Percentiles rank a stretch among this genome's conserved stretches.
Conservation (phyloP, 2,888 invertebrate species). For the Eupithecia subfuscata region DNA sequence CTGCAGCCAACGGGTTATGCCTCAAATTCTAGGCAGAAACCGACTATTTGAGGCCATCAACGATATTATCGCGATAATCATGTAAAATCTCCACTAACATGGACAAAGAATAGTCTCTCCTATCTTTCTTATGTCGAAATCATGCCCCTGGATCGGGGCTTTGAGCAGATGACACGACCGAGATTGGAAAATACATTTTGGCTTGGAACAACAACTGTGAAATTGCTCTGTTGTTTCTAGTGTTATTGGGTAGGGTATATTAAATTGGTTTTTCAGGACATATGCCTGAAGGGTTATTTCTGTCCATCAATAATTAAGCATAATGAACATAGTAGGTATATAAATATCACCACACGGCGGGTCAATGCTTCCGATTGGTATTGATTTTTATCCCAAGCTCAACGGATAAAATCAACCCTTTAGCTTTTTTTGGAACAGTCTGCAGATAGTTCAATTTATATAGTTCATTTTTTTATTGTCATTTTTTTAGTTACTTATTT, state of each 20-base stretch:
- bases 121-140: neutral
- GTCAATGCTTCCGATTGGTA: neutral
- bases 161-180: slow-evolving; percentile 29
- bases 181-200: slow-evolving; percentile 40
- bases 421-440: too few relatives aligned
- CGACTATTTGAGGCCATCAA: neutral
- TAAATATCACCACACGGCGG: neutral
- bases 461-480: too few relatives aligned
- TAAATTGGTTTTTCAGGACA: neutral
- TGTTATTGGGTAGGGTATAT: slow-evolving; percentile 3
- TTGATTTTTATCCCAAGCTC: neutral
- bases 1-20: neutral
- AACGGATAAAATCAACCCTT: too few relatives aligned
- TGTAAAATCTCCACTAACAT: neutral
- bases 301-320: neutral
- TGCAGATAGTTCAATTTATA: neutral
- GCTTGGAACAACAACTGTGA: slow-evolving; percentile 31
- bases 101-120: neutral
- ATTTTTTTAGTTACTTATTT: too few relatives aligned
- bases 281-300: neutral
- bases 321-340: neutral
- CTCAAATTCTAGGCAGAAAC: neutral
- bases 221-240: slow-evolving; percentile 34
- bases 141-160: neutral
- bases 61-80: neutral